Evolutionary conservation across 2,888 invertebrate species (phyloP).

Genomic region (Mesorhabditis spiculigera): DNA sequence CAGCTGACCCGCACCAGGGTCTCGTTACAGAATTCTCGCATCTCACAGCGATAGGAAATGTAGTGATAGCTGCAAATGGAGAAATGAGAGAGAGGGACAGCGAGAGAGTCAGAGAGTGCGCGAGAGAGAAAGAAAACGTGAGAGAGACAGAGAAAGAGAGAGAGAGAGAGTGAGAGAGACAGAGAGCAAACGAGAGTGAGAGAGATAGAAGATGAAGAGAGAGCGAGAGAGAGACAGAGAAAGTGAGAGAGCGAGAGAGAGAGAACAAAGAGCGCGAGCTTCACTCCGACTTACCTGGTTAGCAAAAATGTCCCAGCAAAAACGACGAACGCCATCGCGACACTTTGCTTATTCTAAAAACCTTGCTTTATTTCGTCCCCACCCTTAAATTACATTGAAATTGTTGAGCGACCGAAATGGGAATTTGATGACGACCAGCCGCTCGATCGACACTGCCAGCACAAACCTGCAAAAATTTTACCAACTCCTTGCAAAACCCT

Average conservation of each 20-base stretch:
- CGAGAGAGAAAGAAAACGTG: too few relatives aligned
- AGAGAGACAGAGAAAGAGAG: too few relatives aligned
- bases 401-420: constrained; percentile 40
- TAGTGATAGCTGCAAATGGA: constrained; percentile 28
- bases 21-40: constrained; percentile 26
- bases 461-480: constrained; percentile 32
- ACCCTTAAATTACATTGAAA: constrained; percentile 25
- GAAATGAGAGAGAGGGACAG: too few relatives aligned
- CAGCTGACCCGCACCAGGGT: constrained; percentile 31
- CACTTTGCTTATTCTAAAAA: constrained; percentile 29
- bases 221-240: too few relatives aligned
- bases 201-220: too few relatives aligned
- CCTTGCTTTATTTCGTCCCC: background rate
- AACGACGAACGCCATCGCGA: constrained; percentile 23
- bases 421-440: constrained; percentile 43
- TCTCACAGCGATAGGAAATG: constrained; percentile 30
- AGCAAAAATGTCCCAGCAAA: constrained; percentile 26
- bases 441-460: constrained; percentile 40
- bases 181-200: too few relatives aligned
- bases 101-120: too few relatives aligned
- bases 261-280: background rate
- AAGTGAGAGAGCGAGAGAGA: too few relatives aligned
- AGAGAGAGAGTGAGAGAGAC: too few relatives aligned
- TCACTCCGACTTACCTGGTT: constrained; percentile 22
- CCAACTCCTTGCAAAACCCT: background rate